These are phyloP conservation scores for Allenopithecus nigroviridis DNA, from an alignment of 2,797 vertebrate species.

Conservation along the genomic window DNA sequence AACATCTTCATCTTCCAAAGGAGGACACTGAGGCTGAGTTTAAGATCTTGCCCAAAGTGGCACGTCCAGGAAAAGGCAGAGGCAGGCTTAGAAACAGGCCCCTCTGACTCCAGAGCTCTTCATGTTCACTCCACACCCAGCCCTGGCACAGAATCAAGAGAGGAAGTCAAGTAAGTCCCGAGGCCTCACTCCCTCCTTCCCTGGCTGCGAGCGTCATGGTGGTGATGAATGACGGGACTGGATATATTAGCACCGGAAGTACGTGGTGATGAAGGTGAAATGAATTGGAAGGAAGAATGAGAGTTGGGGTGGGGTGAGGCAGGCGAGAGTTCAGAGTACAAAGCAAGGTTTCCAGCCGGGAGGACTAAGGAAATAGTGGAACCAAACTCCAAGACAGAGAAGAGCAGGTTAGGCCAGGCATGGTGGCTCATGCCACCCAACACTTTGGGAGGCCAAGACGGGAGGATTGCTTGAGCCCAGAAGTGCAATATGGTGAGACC, in stretches of 20 bases:
- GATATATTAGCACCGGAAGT: not conserved
- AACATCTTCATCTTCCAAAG: not conserved
- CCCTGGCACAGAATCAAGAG: not conserved
- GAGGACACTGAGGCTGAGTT: not conserved
- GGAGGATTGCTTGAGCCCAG: not conserved
- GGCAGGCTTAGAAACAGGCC: not conserved
- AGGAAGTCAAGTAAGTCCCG: not conserved
- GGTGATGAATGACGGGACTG: not conserved
- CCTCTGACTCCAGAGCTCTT: not conserved
- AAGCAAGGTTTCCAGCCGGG: not conserved
- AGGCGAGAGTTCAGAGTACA: not conserved
- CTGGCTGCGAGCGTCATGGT: not conserved
- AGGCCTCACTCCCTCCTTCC: not conserved
- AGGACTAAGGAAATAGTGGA: not conserved
- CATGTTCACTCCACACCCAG: too few species aligned
- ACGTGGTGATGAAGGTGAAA: not conserved
- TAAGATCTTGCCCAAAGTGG: not conserved
- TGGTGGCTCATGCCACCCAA: not conserved
- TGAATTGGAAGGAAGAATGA: not conserved
- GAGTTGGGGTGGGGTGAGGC: fast-evolving
- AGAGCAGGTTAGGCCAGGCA: not conserved
- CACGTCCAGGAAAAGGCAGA: not conserved
- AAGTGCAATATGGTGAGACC: not conserved
- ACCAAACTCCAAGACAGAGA: not conserved
- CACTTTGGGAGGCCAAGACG: not conserved